These are phyloP conservation scores for Torymus aiolomorphi DNA, from an alignment of 2,888 invertebrate genomes.

Conservation along the genomic window DNA sequence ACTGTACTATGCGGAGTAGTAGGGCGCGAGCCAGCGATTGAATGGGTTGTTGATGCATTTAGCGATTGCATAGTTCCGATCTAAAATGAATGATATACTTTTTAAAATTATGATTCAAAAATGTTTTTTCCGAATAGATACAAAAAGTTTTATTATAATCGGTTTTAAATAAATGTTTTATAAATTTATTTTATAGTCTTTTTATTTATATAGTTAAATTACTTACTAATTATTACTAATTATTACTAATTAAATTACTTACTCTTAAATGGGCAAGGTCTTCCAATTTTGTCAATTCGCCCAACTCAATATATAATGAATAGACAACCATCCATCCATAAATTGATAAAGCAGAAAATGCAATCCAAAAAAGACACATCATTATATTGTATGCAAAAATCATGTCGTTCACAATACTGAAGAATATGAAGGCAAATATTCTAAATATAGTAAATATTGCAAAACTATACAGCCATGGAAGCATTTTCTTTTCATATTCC, in stretches of 20 bases:
- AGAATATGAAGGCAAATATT: constrained; percentile 87
- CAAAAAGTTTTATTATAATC: too few species aligned
- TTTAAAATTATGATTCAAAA: too few species aligned
- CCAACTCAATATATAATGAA: constrained; percentile 89
- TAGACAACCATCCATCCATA: constrained; percentile 93
- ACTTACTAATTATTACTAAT: too few species aligned
- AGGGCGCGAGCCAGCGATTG: constrained; percentile 91
- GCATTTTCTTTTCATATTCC: constrained; percentile 91
- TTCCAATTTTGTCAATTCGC: constrained; percentile 91
- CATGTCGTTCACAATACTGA: constrained; percentile 91
- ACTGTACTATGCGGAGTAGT: constrained; percentile 94
- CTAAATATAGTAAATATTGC: constrained; percentile 88
- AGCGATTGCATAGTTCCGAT: constrained; percentile 93
- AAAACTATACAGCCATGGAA: constrained; percentile 91
- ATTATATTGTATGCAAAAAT: constrained; percentile 91
- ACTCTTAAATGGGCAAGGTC: constrained; percentile 94
- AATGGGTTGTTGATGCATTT: constrained; percentile 90
- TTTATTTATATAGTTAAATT: too few species aligned
- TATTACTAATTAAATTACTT: constrained; percentile 72
- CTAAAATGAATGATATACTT: too few species aligned
- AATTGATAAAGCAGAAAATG: constrained; percentile 82
- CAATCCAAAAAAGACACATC: constrained; percentile 88
- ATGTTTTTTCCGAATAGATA: too few species aligned
- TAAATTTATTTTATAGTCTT: too few species aligned
- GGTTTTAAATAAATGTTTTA: too few species aligned